These are phyloP conservation scores for Dasyornis broadbenti DNA, from an alignment of 2,113 vertebrate genomes.

Conservation along the genomic window DNA sequence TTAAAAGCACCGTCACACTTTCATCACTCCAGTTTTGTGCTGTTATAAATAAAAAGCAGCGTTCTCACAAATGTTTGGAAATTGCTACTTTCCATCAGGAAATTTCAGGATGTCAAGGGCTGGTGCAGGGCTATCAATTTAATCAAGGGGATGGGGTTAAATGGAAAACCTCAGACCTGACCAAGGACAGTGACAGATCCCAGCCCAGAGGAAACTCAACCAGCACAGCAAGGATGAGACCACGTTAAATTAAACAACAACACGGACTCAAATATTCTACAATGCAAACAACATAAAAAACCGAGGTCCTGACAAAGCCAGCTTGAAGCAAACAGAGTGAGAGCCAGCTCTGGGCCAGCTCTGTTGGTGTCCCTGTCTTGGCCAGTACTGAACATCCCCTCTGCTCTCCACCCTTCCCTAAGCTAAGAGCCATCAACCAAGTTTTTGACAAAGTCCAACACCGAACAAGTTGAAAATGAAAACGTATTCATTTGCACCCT, in stretches of 20 bases:
- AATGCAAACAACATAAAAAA: not conserved
- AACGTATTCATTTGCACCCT: not conserved
- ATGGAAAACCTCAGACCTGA: not conserved
- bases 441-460: not conserved
- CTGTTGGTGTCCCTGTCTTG: not conserved
- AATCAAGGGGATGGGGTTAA: not conserved
- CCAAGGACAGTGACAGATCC: not conserved
- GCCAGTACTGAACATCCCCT: not conserved
- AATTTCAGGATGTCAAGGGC: not conserved
- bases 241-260: rapidly evolving
- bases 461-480: not conserved
- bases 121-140: not conserved
- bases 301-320: not conserved
- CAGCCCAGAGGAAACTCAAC: not conserved
- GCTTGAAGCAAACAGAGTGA: not conserved
- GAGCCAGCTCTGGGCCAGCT: not conserved
- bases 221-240: not conserved
- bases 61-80: not conserved
- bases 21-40: not conserved
- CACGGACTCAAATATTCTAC: not conserved
- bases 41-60: not conserved
- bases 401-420: not conserved
- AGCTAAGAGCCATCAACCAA: not conserved
- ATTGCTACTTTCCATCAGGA: not conserved
- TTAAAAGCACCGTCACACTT: not conserved